A percentile compares a stretch with the other conserved stretches of the same genome.
phyloP scores from a whole-genome alignment of 2,888 invertebrate genomes.

The Apodemia hepburni region DNA sequence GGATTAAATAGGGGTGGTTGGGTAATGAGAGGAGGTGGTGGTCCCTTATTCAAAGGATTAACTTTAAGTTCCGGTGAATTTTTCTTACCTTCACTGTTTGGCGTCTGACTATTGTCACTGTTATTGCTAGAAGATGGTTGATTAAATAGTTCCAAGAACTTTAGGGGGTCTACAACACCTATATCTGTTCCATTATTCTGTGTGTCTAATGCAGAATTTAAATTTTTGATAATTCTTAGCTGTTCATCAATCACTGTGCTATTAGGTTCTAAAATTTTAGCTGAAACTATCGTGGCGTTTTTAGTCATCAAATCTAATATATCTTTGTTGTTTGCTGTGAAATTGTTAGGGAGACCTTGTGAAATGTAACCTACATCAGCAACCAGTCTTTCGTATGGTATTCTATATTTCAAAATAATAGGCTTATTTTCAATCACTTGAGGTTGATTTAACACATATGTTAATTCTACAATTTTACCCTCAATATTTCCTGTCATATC shows the following conservation, averaged over 20 bases:
- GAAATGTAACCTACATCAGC: constrained; percentile 14
- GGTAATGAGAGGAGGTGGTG: background rate
- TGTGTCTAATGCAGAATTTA: constrained; percentile 38
- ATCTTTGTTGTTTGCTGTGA: constrained; percentile 40
- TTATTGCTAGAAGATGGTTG: background rate
- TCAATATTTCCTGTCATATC: background rate
- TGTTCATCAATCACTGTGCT: constrained; percentile 35
- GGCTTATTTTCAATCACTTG: background rate
- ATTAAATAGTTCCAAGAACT: background rate
- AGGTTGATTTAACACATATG: constrained; percentile 1
- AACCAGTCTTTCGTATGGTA: background rate
- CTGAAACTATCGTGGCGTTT: constrained; percentile 47
- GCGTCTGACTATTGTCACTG: background rate
- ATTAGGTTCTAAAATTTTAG: constrained; percentile 39
- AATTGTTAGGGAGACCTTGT: constrained; percentile 43
- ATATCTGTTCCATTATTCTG: background rate
- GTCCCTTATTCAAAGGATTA: background rate
- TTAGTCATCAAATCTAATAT: constrained; percentile 41
- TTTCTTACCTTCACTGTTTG: background rate
- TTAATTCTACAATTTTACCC: constrained; percentile 6
- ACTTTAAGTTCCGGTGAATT: background rate
- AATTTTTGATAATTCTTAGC: constrained; percentile 35
- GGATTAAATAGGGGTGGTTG: background rate
- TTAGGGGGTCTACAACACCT: background rate
- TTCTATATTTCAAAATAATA: background rate